phyloP scores from a whole-genome alignment of 2,113 vertebrate genomes.

The Rhadina sibilatrix region DNA sequence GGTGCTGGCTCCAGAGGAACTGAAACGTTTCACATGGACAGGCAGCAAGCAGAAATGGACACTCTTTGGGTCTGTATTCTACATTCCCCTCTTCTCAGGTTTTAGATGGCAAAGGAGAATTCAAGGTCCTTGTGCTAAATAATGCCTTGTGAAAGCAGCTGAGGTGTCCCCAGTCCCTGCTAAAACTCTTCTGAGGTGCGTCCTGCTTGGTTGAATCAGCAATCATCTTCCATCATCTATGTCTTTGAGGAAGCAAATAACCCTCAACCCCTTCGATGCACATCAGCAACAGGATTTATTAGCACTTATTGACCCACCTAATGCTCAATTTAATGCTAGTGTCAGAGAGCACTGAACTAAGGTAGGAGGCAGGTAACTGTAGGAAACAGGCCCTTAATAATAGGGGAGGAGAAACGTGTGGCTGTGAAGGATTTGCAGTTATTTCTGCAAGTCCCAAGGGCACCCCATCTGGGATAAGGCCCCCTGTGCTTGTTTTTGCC shows the following conservation, averaged over 20 bases:
- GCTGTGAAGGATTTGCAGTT: not conserved
- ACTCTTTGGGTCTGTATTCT: conserved; percentile 66
- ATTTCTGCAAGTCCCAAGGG: conserved; percentile 20
- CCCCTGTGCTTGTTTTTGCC: conserved; percentile 9
- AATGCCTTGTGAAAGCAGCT: not conserved
- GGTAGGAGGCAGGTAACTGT: not conserved
- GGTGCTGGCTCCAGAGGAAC: conserved; percentile 82
- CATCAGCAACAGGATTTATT: not conserved
- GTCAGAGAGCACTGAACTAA: not conserved
- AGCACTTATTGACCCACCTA: not conserved
- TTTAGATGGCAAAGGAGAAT: not conserved
- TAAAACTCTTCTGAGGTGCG: not conserved
- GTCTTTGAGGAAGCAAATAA: not conserved
- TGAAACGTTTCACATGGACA: conserved; percentile 79
- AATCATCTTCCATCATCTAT: not conserved
- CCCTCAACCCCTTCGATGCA: rapidly evolving
- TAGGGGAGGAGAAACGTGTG: not conserved
- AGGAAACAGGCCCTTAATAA: not conserved
- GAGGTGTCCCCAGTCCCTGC: not conserved
- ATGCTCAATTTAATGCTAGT: not conserved
- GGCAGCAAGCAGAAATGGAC: conserved; percentile 71
- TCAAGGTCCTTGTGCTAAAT: not conserved
- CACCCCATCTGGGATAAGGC: not conserved
- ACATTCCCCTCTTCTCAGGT: not conserved
- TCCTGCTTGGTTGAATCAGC: not conserved